Conservation (phyloP, 2,888 invertebrate genomes). For the Coelinius sp. region DNA sequence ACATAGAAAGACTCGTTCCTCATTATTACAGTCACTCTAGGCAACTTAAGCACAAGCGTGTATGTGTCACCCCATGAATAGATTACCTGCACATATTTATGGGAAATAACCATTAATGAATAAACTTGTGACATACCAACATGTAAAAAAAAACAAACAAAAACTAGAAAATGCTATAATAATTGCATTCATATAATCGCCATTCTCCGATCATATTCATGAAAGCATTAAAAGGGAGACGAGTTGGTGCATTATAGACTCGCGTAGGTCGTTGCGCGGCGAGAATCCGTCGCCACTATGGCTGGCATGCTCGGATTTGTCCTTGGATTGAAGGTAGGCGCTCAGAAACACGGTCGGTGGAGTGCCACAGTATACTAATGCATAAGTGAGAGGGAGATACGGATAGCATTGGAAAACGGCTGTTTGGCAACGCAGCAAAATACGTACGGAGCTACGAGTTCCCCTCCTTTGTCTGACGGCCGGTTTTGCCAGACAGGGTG, state of each 20-base stretch:
- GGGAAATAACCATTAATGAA: not conserved
- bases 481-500: slow-evolving; percentile 93
- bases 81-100: not conserved
- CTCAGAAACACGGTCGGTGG: not conserved
- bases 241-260: not conserved
- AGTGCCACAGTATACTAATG: not conserved
- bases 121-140: not conserved
- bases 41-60: not conserved
- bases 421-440: slow-evolving; percentile 52
- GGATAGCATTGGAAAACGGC: slow-evolving; percentile 11
- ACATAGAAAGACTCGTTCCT: not conserved
- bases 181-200: not conserved
- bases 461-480: slow-evolving; percentile 72
- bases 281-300: slow-evolving; percentile 65
- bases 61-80: not conserved
- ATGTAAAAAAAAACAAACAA: not conserved
- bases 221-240: not conserved
- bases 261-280: slow-evolving; percentile 45
- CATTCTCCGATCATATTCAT: not conserved
- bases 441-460: slow-evolving; percentile 44
- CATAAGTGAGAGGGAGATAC: slow-evolving; percentile 27
- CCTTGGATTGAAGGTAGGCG: slow-evolving; percentile 63
- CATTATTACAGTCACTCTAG: not conserved
- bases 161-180: not conserved
- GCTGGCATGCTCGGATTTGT: slow-evolving; percentile 69